phyloP scores from a whole-genome alignment of 1,140 invertebrate genomes.

The Drosophila mojavensis region DNA sequence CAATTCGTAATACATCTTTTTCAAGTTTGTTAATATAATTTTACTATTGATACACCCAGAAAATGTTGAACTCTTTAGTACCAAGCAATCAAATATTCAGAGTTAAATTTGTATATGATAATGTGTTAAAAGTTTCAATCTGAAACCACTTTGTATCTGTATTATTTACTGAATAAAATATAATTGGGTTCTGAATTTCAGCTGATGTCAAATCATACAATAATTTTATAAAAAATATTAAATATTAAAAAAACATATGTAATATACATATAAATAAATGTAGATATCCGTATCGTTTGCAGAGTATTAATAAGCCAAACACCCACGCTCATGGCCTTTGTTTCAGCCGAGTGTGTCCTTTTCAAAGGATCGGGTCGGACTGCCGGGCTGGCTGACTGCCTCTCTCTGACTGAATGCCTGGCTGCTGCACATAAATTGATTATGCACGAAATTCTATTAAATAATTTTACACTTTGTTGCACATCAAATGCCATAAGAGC shows the following conservation, averaged over 20 bases:
- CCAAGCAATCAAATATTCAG: no score
- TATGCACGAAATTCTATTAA: slow-evolving; percentile 82
- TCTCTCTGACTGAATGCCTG: slow-evolving; percentile 40
- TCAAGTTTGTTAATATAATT: no score
- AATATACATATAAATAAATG: neutral
- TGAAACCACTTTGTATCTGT: no score
- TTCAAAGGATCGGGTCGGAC: slow-evolving; percentile 33
- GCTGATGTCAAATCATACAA: no score
- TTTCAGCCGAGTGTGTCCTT: slow-evolving; percentile 50
- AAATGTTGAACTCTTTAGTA: no score
- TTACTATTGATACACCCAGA: no score
- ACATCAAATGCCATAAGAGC: slow-evolving; percentile 76
- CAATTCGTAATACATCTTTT: no score
- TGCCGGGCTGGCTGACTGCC: slow-evolving; percentile 13
- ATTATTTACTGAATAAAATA: no score
- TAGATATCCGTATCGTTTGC: neutral
- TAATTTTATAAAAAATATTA: no score
- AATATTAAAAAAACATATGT: neutral
- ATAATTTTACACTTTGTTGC: slow-evolving; percentile 83
- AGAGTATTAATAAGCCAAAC: slow-evolving; percentile 24
- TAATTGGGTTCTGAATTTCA: no score
- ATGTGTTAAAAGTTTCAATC: no score
- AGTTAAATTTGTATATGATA: no score
- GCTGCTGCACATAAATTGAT: slow-evolving; percentile 81
- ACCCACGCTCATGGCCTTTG: slow-evolving; percentile 27